A percentile compares a stretch with the other conserved stretches of the same genome.
phyloP scores from a whole-genome alignment of 2,888 invertebrate species.

The Orgyia antiqua region DNA sequence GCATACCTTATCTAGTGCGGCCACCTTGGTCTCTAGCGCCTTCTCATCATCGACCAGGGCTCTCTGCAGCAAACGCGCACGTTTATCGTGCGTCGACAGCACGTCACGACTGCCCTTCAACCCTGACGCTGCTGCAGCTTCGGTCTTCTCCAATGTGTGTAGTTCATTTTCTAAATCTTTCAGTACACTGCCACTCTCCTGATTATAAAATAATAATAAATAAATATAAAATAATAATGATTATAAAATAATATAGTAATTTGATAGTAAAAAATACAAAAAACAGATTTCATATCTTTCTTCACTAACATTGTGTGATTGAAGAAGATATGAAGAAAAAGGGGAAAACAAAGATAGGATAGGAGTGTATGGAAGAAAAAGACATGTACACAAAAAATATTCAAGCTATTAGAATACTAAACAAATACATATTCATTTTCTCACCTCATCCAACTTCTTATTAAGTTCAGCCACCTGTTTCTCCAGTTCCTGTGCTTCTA shows the following conservation, averaged over 20 bases:
- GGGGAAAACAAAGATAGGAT: no score
- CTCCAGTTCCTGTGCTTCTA: slow-evolving; percentile 75
- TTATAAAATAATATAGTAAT: not conserved
- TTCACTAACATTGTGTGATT: no score
- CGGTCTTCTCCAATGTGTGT: slow-evolving; percentile 80
- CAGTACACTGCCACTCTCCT: slow-evolving; percentile 83
- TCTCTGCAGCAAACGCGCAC: slow-evolving; percentile 81
- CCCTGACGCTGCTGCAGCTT: slow-evolving; percentile 81
- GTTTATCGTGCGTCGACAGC: slow-evolving; percentile 76
- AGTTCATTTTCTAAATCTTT: slow-evolving; percentile 81
- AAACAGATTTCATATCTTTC: no score
- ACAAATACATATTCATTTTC: no score
- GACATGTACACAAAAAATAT: no score
- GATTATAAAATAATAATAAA: not conserved
- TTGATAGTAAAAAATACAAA: not conserved
- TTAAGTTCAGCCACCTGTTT: slow-evolving; percentile 80
- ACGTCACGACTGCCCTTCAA: slow-evolving; percentile 67
- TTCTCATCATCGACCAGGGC: slow-evolving; percentile 83
- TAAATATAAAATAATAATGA: not conserved
- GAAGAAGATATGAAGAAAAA: no score
- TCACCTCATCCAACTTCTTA: slow-evolving; percentile 81
- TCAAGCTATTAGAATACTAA: no score
- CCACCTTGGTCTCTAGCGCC: slow-evolving; percentile 33
- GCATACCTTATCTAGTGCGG: slow-evolving; percentile 12
- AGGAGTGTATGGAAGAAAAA: no score